Percentiles rank a stretch among this genome's conserved stretches.
Evolutionary conservation across 2,888 invertebrate genomes (phyloP).

Genomic region (Lydus trimaculatus): DNA sequence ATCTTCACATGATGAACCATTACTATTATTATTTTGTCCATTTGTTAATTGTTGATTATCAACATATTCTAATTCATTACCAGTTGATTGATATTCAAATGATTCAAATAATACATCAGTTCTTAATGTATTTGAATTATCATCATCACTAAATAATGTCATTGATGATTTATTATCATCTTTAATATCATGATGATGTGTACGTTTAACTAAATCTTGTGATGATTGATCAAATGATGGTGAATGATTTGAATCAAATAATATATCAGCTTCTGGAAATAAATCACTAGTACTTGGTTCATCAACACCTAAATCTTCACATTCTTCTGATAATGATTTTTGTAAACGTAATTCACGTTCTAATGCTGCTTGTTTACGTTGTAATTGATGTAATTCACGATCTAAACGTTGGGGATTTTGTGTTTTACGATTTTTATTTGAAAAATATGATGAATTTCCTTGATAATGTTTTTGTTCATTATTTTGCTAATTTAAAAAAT

Average conservation of each 20-base stretch:
- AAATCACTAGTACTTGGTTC: conserved; percentile 81
- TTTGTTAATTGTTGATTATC: conserved; percentile 52
- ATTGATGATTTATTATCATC: conserved; percentile 53
- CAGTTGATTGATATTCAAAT: conserved; percentile 54
- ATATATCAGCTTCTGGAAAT: conserved; percentile 78
- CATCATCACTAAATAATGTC: conserved; percentile 56
- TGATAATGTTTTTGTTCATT: conserved; percentile 48
- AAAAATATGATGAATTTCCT: conserved; percentile 50
- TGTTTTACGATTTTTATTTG: conserved; percentile 53
- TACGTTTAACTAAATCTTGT: conserved; percentile 56
- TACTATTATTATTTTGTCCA: conserved; percentile 50
- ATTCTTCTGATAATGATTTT: conserved; percentile 80
- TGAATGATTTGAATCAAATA: conserved; percentile 77
- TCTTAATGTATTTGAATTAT: conserved; percentile 52
- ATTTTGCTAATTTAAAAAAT: conserved; percentile 38
- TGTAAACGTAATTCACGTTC: conserved; percentile 67
- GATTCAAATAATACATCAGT: conserved; percentile 58
- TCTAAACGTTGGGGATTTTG: conserved; percentile 48
- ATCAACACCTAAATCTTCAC: conserved; percentile 80
- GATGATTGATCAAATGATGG: conserved; percentile 69
- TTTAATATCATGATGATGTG: conserved; percentile 39
- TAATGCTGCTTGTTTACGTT: conserved; percentile 63
- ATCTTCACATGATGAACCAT: conserved; percentile 55
- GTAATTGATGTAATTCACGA: conserved; percentile 55
- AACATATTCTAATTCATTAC: conserved; percentile 51